Evolutionary conservation across 2,113 vertebrate species (phyloP).

Genomic region (Platichthys stellatus): DNA sequence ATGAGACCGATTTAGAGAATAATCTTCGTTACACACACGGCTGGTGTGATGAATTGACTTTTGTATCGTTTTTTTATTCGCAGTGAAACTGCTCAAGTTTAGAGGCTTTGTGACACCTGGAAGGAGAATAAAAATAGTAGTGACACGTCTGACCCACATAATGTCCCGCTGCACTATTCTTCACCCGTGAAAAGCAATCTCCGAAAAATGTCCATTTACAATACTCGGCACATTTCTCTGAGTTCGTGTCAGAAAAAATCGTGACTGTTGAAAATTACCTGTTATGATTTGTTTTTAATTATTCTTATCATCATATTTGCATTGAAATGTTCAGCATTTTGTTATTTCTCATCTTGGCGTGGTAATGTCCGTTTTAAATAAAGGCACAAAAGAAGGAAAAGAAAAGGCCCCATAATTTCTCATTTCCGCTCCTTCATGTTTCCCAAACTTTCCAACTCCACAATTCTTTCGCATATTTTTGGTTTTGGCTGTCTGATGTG

Average conservation of each 20-base stretch:
- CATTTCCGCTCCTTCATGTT: slow-evolving; percentile 13
- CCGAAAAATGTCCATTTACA: no score
- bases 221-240: no score
- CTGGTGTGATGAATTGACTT: neutral
- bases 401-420: neutral
- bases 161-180: no score
- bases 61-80: no score
- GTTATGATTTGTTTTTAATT: no score
- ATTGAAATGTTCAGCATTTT: no score
- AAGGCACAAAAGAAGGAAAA: slow-evolving; percentile 4
- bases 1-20: neutral
- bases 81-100: neutral
- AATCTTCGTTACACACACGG: neutral
- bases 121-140: no score
- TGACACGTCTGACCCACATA: no score
- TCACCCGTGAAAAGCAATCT: no score
- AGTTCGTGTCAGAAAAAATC: no score
- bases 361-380: slow-evolving; percentile 14
- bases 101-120: neutral
- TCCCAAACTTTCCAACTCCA: slow-evolving; percentile 6
- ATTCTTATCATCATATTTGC: neutral
- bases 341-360: no score
- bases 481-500: slow-evolving; percentile 25
- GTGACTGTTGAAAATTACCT: neutral
- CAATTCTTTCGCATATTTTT: slow-evolving; percentile 30